These are phyloP conservation scores for Batillaria attramentaria DNA, from an alignment of 1,140 invertebrate genomes.

Conservation along the genomic window DNA sequence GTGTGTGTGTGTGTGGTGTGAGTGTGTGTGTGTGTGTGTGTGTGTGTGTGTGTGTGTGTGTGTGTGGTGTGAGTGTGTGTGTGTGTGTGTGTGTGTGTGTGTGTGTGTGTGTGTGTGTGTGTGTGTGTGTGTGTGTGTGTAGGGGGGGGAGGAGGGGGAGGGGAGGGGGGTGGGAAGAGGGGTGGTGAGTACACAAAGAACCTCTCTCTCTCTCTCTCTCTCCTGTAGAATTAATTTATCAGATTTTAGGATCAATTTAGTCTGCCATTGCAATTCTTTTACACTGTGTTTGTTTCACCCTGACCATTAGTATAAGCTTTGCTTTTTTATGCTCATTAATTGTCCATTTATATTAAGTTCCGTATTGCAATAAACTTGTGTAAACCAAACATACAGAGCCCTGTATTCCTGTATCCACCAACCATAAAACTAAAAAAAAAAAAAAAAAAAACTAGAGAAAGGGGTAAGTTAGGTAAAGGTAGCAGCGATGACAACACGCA, in stretches of 20 bases:
- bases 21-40: not conserved
- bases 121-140: not conserved
- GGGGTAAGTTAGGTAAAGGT: not conserved
- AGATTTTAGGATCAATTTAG: too few species aligned
- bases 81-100: not conserved
- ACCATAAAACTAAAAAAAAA: not conserved
- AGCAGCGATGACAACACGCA: not conserved
- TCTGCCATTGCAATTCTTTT: too few species aligned
- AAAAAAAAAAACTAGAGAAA: not conserved
- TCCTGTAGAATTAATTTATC: too few species aligned
- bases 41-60: not conserved
- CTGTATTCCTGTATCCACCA: not conserved
- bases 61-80: not conserved
- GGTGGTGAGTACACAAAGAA: not conserved
- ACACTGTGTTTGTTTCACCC: slow-evolving; percentile 7
- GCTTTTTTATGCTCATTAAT: too few species aligned
- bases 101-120: not conserved
- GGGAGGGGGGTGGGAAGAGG: not conserved
- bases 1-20: slow-evolving; percentile 11
- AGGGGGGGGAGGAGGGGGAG: not conserved
- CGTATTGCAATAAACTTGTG: not conserved
- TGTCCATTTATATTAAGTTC: too few species aligned
- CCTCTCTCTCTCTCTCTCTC: not conserved
- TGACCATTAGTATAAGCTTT: too few species aligned
- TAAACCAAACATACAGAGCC: not conserved